Percentiles rank a stretch among this genome's conserved stretches.
These are phyloP conservation scores for Ondatra zibethicus DNA, from an alignment of 2,113 vertebrate species.

Conservation along the genomic window DNA sequence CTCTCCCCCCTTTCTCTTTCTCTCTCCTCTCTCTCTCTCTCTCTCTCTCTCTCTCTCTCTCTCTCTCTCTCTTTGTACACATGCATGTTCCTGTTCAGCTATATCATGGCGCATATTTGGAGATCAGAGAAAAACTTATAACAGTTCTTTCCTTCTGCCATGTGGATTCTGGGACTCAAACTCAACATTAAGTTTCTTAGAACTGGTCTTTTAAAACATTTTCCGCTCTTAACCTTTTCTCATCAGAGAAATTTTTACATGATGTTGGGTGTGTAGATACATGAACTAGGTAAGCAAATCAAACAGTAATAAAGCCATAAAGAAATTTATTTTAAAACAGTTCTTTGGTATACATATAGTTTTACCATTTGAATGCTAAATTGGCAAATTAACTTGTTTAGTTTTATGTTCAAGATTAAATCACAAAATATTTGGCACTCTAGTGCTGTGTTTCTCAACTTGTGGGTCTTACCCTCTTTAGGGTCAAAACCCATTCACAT, in stretches of 20 bases:
- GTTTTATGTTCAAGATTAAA: neutral
- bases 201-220: neutral
- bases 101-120: neutral
- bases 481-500: neutral
- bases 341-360: neutral
- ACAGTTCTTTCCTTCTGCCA: neutral
- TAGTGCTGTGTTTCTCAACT: neutral
- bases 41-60: neutral
- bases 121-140: neutral
- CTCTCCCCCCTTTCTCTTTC: no score
- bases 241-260: neutral
- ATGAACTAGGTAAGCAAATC: neutral
- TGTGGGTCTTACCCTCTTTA: neutral
- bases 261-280: neutral
- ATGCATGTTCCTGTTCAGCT: neutral
- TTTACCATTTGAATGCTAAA: neutral
- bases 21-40: neutral
- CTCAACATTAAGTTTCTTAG: neutral
- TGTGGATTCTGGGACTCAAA: neutral
- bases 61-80: neutral
- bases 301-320: neutral
- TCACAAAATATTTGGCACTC: neutral
- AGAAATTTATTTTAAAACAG: neutral
- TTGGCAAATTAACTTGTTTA: neutral
- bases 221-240: neutral